phyloP scores from a whole-genome alignment of 2,797 vertebrate genomes.

The Otus scops region DNA sequence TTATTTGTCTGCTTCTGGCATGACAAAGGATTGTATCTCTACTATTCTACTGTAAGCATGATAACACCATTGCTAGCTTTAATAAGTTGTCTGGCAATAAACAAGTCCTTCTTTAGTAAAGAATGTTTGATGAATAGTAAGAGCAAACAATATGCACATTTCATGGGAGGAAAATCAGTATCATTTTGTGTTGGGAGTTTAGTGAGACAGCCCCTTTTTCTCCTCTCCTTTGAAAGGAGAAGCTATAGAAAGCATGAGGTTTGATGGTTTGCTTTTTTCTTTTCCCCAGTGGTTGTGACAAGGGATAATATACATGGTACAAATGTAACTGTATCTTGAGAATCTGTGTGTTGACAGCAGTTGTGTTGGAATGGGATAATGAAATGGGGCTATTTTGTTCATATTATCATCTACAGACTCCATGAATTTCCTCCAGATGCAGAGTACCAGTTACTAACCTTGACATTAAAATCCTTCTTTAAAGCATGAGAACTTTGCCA shows the following conservation, averaged over 20 bases:
- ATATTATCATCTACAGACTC: not conserved
- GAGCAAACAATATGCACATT: not conserved
- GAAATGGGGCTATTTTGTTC: not conserved
- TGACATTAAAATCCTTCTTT: not conserved
- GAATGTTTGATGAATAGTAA: not conserved
- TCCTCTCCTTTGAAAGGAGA: not conserved
- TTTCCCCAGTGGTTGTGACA: accelerated
- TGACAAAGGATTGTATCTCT: not conserved
- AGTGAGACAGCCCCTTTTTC: not conserved
- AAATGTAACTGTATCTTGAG: not conserved
- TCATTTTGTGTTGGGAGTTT: not conserved
- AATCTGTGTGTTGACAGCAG: not conserved
- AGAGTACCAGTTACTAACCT: not conserved
- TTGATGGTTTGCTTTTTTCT: not conserved
- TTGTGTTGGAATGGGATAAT: not conserved
- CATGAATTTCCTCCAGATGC: not conserved
- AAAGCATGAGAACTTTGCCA: not conserved
- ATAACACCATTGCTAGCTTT: not conserved
- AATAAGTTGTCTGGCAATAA: not conserved
- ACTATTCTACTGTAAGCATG: not conserved
- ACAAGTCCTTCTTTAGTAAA: not conserved
- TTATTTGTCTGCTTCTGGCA: not conserved
- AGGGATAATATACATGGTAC: not conserved
- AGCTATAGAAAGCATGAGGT: not conserved
- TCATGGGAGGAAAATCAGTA: not conserved